phyloP scores from a whole-genome alignment of 2,888 invertebrate species.

The Dexiosoma caninum region DNA sequence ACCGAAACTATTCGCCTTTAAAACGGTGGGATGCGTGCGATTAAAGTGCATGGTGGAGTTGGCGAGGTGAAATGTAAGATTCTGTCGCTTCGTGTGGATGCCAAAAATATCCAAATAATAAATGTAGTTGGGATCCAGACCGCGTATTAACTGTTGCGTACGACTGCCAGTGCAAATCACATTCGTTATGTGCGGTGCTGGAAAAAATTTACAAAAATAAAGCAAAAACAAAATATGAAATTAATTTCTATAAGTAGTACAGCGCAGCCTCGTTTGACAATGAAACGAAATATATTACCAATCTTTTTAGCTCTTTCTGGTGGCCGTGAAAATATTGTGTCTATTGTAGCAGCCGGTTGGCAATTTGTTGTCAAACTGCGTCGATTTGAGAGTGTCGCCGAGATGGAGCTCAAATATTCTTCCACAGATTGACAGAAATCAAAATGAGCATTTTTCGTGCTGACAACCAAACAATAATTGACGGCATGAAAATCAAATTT shows the following conservation, averaged over 20 bases:
- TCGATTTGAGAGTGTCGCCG: neutral
- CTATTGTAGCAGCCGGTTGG: constrained; percentile 67
- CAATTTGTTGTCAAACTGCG: constrained; percentile 63
- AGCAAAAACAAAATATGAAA: no score
- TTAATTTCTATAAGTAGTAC: no score
- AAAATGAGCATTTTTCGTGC: constrained; percentile 66
- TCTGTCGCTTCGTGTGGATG: constrained; percentile 75
- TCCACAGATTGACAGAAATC: constrained; percentile 69
- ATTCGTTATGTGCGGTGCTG: constrained; percentile 68
- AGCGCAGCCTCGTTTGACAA: no score
- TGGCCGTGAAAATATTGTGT: constrained; percentile 72
- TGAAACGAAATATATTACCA: constrained; percentile 65
- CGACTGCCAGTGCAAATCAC: constrained; percentile 76
- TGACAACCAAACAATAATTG: constrained; percentile 76
- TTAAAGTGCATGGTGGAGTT: constrained; percentile 73
- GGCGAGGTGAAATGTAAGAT: constrained; percentile 74
- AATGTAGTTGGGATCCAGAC: constrained; percentile 72
- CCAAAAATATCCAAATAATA: constrained; percentile 77
- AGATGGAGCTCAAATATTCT: constrained; percentile 67
- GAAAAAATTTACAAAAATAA: neutral
- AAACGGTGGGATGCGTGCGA: constrained; percentile 74
- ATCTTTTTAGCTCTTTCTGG: constrained; percentile 72
- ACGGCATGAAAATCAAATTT: constrained; percentile 77
- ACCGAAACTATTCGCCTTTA: constrained; percentile 79
- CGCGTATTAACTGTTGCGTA: constrained; percentile 74